These are phyloP conservation scores for Reinhardtius hippoglossoides DNA, from an alignment of 2,113 vertebrate genomes.

Conservation along the genomic window DNA sequence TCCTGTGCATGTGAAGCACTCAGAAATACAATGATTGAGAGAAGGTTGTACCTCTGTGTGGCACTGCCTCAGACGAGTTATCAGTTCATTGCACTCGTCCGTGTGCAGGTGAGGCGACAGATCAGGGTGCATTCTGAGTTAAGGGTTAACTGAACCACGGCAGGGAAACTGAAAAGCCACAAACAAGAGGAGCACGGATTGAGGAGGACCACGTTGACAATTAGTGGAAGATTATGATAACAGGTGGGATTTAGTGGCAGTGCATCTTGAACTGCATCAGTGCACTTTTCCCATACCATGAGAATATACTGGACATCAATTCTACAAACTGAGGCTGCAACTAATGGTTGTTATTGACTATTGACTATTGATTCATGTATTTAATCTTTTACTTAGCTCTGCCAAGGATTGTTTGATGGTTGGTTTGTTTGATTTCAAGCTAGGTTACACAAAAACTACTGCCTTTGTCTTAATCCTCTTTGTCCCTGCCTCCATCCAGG, in stretches of 20 bases:
- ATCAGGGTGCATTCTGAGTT: slow-evolving; percentile 92
- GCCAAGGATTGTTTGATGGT: neutral
- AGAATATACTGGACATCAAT: neutral
- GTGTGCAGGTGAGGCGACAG: slow-evolving; percentile 94
- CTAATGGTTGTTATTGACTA: neutral
- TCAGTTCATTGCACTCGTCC: slow-evolving; percentile 92
- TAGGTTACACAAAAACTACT: too few species aligned
- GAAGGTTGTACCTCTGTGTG: slow-evolving; percentile 81
- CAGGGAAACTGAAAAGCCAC: slow-evolving; percentile 55
- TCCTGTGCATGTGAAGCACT: neutral
- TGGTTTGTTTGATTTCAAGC: too few species aligned
- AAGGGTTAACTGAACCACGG: slow-evolving; percentile 64
- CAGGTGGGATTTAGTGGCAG: neutral
- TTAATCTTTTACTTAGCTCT: neutral
- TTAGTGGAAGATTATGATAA: neutral
- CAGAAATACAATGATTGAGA: neutral
- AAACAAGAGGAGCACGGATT: slow-evolving; percentile 43
- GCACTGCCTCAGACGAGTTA: slow-evolving; percentile 88
- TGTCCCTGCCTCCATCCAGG: too few species aligned
- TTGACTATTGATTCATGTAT: neutral
- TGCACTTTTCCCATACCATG: neutral
- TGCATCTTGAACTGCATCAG: neutral
- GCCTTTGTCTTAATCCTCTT: too few species aligned
- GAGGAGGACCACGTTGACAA: neutral
- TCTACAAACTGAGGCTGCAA: neutral